These are phyloP conservation scores for Coranthus polyacanthus DNA, from an alignment of 2,797 vertebrate genomes.

Conservation along the genomic window DNA sequence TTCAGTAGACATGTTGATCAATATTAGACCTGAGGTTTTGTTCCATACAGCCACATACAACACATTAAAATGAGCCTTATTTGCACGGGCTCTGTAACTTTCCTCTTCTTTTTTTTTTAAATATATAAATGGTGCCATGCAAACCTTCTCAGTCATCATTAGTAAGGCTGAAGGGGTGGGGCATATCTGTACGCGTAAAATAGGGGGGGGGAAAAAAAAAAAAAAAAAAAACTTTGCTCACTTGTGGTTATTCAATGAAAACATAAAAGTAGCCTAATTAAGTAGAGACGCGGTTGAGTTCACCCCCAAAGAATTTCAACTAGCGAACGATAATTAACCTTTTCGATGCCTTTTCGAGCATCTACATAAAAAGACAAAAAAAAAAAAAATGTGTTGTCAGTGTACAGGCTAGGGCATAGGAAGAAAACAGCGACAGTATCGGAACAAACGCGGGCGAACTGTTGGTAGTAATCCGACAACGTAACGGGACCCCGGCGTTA, in stretches of 20 bases:
- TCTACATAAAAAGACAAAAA: conserved; percentile 22
- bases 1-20: conserved; percentile 32
- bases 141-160: conserved; percentile 68
- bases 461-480: conserved; percentile 36
- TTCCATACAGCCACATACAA: background rate
- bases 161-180: conserved; percentile 81
- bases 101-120: conserved; percentile 58
- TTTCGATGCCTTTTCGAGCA: conserved; percentile 17
- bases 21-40: conserved; percentile 8
- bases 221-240: conserved; percentile 79
- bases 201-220: conserved; percentile 34
- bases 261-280: conserved; percentile 6
- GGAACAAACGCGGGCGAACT: conserved; percentile 55
- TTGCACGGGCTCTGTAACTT: conserved; percentile 44
- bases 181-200: conserved; percentile 78
- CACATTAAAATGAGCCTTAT: conserved; percentile 5
- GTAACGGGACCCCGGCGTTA: conserved; percentile 28
- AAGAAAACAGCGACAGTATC: conserved; percentile 52
- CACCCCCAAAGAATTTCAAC: background rate
- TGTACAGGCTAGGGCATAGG: conserved; percentile 37
- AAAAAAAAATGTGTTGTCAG: conserved; percentile 30
- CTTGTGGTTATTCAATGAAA: conserved; percentile 62
- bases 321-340: conserved; percentile 11
- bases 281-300: background rate
- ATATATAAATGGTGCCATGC: conserved; percentile 29